These are phyloP conservation scores for Lasioglossum zephyrum DNA, from an alignment of 2,888 invertebrate genomes.

Conservation along the genomic window DNA sequence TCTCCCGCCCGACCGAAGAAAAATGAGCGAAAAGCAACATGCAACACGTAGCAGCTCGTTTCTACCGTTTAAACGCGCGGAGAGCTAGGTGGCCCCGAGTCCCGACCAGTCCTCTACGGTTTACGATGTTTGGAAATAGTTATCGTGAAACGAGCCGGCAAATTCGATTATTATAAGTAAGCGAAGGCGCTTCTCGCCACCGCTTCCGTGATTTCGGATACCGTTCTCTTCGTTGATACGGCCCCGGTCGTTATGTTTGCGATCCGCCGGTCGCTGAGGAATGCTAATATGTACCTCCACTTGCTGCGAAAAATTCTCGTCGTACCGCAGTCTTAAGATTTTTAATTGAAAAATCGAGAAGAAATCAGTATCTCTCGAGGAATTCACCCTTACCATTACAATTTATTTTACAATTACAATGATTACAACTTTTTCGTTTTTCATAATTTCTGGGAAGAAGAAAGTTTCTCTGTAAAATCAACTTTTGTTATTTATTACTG, in stretches of 20 bases:
- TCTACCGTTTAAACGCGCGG: conserved; percentile 25
- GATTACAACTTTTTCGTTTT: no score
- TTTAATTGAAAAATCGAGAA: neutral
- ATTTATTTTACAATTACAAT: neutral
- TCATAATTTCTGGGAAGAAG: neutral
- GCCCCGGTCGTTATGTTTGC: neutral
- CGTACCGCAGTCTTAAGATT: neutral
- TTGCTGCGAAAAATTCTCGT: neutral
- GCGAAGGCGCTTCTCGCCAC: neutral
- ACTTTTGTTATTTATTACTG: no score
- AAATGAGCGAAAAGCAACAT: conserved; percentile 31
- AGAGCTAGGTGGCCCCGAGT: conserved; percentile 21
- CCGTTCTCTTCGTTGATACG: neutral
- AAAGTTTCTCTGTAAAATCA: no score
- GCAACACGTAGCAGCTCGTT: conserved; percentile 55
- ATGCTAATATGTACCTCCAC: neutral
- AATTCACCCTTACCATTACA: neutral
- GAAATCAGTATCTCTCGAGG: neutral
- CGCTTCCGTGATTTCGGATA: neutral
- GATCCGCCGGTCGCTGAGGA: neutral
- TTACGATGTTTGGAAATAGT: conserved; percentile 39
- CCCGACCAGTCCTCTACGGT: conserved; percentile 19
- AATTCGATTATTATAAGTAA: conserved; percentile 34
- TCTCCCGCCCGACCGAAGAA: conserved; percentile 13
- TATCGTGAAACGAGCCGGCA: conserved; percentile 31